Evolutionary conservation across 2,113 vertebrate species (phyloP), one percentile per base, ranked within the genome.

Genomic region (Blennius ocellaris): DNA sequence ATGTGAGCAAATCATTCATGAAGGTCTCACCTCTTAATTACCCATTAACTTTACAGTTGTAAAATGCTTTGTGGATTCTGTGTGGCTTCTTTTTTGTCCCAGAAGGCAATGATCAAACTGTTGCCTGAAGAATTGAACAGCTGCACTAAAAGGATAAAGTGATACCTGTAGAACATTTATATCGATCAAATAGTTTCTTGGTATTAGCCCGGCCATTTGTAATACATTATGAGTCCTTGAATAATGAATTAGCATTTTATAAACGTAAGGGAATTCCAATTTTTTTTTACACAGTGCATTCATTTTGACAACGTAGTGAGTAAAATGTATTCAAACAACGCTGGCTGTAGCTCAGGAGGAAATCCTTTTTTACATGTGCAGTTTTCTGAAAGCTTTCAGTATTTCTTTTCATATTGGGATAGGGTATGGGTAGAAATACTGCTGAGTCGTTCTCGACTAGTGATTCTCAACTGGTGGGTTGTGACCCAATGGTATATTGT

Each of bases 1-100:
- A 69, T 69, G 63, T 47, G 73, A 54, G 62, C 39, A 16, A 48
- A 11, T 47, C 15, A 66, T 75, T 73, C 64, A 71, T 75, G 44
- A 62, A 71, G 47, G 44, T 62, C 51, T 74, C 57, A 69, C 52
- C 57, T 84, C 74, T 67, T 78, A 73, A 69, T 75, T 68, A 52
- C 16, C 54, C 45, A 43, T 38, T 30, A 67, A 11, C 51, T 48
- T 37, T 48, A 17, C 44, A 48, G 3, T 45, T 55, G 11, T 41
- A 30, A n/a, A 66, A 69, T 78, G 57, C 69, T 45, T n/a, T 59
- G 8, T 0, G 1, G n/a, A 76, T 8, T 47, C 43, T 63, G 21
- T 12, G 30, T 14, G 39, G n/a, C 17, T n/a, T n/a, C n/a, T n/a
- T n/a, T n/a, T 78, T 11, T 56, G 63, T 76, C 14, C 7, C 48